phyloP scores from a whole-genome alignment of 2,797 vertebrate species.

The Pelobates cultripes region DNA sequence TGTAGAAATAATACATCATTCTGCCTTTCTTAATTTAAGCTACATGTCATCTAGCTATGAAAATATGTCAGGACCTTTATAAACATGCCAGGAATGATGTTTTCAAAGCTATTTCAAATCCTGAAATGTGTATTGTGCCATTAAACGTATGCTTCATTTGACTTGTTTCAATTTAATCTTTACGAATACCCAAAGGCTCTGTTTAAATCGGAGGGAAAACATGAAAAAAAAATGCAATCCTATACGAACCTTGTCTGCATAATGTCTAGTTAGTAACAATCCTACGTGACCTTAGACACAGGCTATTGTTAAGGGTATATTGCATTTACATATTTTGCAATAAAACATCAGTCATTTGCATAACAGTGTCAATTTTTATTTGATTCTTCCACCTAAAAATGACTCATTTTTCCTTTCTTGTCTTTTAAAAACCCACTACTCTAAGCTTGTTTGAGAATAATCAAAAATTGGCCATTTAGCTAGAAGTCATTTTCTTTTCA shows the following conservation, averaged over 20 bases:
- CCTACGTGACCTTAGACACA: constrained; percentile 80
- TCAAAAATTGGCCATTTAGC: constrained; percentile 99
- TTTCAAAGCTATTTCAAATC: constrained; percentile 45
- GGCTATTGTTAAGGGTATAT: constrained; percentile 85
- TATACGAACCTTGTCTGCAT: constrained; percentile 71
- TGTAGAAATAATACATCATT: constrained; percentile 36
- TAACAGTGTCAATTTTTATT: constrained; percentile 86
- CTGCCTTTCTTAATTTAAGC: constrained; percentile 47
- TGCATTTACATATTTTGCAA: constrained; percentile 87
- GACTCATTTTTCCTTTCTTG: constrained; percentile 88
- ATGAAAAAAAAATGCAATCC: constrained; percentile 60
- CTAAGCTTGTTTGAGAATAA: constrained; percentile 99
- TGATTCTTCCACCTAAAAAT: constrained; percentile 96
- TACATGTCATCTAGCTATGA: constrained; percentile 39
- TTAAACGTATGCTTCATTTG: constrained; percentile 63
- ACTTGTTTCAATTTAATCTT: constrained; percentile 67
- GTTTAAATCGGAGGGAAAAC: constrained; percentile 65
- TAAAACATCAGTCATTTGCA: constrained; percentile 88
- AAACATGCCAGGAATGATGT: constrained; percentile 49
- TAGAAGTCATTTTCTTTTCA: constrained; percentile 99
- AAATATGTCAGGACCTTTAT: constrained; percentile 55
- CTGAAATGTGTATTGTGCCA: constrained; percentile 54
- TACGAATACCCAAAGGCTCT: constrained; percentile 66
- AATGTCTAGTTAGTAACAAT: constrained; percentile 76
- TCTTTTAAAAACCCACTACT: constrained; percentile 96